A percentile compares a stretch with the other conserved stretches of the same genome.
Evolutionary conservation across 2,797 vertebrate species (phyloP).

Genomic region (Oryzias dopingdopingensis): DNA sequence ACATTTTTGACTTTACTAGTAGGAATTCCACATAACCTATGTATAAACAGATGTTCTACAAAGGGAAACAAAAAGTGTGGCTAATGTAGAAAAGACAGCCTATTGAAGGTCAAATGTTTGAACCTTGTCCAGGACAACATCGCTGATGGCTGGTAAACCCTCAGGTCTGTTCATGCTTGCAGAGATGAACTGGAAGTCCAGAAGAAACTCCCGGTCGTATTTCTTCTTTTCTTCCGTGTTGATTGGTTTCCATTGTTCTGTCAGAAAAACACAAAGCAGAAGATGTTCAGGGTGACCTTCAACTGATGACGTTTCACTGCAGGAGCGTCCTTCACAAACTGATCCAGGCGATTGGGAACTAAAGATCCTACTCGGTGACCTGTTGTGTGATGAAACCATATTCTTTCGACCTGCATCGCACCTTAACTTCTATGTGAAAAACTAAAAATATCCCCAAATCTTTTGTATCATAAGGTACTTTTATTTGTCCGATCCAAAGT

Average conservation of each 20-base stretch:
- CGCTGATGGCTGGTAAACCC: conserved; percentile 92
- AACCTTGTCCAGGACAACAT: conserved; percentile 96
- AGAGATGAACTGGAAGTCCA: conserved; percentile 92
- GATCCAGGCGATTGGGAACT: too few relatives aligned
- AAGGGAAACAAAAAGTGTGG: too few relatives aligned
- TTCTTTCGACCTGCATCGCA: too few relatives aligned
- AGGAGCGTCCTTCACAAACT: background rate
- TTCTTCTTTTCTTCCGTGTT: conserved; percentile 93
- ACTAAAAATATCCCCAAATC: too few relatives aligned
- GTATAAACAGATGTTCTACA: too few relatives aligned
- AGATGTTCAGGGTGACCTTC: background rate
- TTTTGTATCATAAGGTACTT: too few relatives aligned
- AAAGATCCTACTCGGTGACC: too few relatives aligned
- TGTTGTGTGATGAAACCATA: too few relatives aligned
- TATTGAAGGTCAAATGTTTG: background rate
- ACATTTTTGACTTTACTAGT: too few relatives aligned
- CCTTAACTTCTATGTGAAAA: too few relatives aligned
- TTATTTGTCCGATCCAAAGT: too few relatives aligned
- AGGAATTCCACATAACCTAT: too few relatives aligned
- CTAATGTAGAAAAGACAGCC: background rate
- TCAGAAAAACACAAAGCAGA: conserved; percentile 1
- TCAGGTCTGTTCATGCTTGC: conserved; percentile 96
- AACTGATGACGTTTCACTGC: background rate
- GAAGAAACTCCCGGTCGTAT: conserved; percentile 93
- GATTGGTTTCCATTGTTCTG: conserved; percentile 94